Percentiles rank a stretch among this genome's conserved stretches.
phyloP scores from a whole-genome alignment of 2,888 invertebrate genomes.

The Clitarchus hookeri region DNA sequence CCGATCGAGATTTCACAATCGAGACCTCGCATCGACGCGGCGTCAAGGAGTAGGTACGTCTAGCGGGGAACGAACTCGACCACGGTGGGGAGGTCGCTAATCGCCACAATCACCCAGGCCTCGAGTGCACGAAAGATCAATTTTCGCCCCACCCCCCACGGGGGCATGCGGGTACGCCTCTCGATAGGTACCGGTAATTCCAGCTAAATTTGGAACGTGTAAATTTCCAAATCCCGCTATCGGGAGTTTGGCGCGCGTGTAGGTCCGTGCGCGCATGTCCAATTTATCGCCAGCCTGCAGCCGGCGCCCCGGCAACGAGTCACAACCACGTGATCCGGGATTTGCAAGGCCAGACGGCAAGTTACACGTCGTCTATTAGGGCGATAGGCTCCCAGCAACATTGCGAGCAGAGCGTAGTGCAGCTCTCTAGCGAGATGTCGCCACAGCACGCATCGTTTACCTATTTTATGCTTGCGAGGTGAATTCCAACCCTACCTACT shows the following conservation, averaged over 20 bases:
- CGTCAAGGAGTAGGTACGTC: not conserved
- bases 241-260: not conserved
- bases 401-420: not conserved
- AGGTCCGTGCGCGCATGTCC: not conserved
- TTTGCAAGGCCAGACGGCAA: not conserved
- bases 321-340: slow-evolving; percentile 9
- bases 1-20: slow-evolving; percentile 14
- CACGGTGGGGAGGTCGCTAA: not conserved
- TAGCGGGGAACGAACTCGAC: not conserved
- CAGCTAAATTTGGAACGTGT: slow-evolving; percentile 14
- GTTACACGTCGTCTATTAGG: slow-evolving; percentile 10
- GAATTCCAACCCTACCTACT: no score
- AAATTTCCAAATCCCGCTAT: slow-evolving; percentile 10
- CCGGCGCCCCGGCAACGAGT: not conserved
- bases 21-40: not conserved
- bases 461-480: no score
- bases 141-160: not conserved
- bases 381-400: slow-evolving; percentile 4
- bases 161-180: not conserved
- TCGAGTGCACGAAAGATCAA: slow-evolving; percentile 2
- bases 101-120: not conserved
- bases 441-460: no score
- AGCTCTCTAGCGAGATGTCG: not conserved
- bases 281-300: not conserved
- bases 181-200: slow-evolving; percentile 8